Evolutionary conservation across 2,797 vertebrate genomes (phyloP), one percentile per base, ranked within the genome.

Genomic region (Prunella strophiata): DNA sequence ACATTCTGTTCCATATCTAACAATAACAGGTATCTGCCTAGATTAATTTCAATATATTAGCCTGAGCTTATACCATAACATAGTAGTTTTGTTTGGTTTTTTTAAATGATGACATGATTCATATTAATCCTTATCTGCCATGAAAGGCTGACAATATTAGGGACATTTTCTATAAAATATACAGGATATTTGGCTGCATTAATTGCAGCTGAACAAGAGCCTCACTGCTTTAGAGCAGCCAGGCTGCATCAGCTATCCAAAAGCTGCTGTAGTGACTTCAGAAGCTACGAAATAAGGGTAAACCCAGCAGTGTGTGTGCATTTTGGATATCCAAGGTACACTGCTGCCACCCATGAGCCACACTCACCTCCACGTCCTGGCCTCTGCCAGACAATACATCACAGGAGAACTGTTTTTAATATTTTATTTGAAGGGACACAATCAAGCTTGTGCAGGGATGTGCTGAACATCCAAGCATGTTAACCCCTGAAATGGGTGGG

Each of bases 311-410:
- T 38, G 40, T 15, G 13, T 15, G 55, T 22, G 25, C 32, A 29
- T 54, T 71, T 36, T 32, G 68, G 42, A 51, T 76, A 72, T 15
- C 20, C 43, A 58, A 38, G 36, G 30, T 50, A 54, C 16, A 23
- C 3, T n/a, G 47, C 74, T 91, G 59, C 23, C 25, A 79, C 36
- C 16, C 26, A 21, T 5, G 45, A 59, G 61, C 36, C 36, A 62
- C 23, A 5, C 32, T n/a, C 1, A 0, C 16, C 48, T 55, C 47
- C 17, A 15, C 1, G 7, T 12, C 72, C 43, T 7, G n/a, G 63
- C 43, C 34, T 88, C 50, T 62, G 34, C 22, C 74, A 86, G 38
- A 57, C 18, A 45, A 19, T 2, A 45, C 0, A 2, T 30, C 42
- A 43, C 2, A 71, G 27, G 8, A 88, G 16, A 85, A 52, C 13